Evolutionary conservation across 2,797 vertebrate species (phyloP), one percentile per base, ranked within the genome.

Genomic region (Cirrhinus molitorella): DNA sequence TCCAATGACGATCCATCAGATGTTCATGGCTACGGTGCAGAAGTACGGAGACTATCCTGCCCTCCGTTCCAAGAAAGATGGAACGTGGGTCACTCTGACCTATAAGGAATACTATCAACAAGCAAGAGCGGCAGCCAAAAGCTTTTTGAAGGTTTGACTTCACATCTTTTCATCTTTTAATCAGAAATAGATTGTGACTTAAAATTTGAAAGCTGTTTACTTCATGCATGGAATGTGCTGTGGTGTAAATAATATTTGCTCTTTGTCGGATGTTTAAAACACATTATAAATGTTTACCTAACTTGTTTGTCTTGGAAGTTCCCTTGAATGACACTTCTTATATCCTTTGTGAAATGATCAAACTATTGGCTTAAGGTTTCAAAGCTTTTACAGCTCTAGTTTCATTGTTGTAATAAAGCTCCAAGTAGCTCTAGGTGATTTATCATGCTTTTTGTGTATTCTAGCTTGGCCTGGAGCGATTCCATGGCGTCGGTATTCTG

Each of bases 381-480:
- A n/a, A n/a, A n/a, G n/a, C n/a, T n/a, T n/a, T n/a, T n/a, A n/a
- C n/a, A n/a, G n/a, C n/a, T n/a, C n/a, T n/a, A n/a, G n/a, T n/a
- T n/a, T 90, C 89, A 86, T 4, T 5, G 59, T 66, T 71, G 61
- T 78, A 78, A 82, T 17, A 2, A 12, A 45, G 43, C 31, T 57
- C 53, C 12, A 45, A 51, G 72, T 40, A 85, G 59, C 37, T 90
- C 57, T 88, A 89, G 89, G 88, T 87, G 87, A 89, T 81, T 89
- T 83, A 85, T 70, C 51, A 76, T 88, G 21, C 8, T 51, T 34
- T 77, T 59, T 79, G 63, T 80, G n/a, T 86, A n/a, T 78, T 85
- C n/a, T 67, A 96, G 95, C 57, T 96, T 85, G 95, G 95, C 3
- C 91, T 96, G 89, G 87, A 95, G 86, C 94, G 94, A 74, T 94